Evolutionary conservation across 2,113 vertebrate species (phyloP).

Genomic region (Pampusana beccarii): DNA sequence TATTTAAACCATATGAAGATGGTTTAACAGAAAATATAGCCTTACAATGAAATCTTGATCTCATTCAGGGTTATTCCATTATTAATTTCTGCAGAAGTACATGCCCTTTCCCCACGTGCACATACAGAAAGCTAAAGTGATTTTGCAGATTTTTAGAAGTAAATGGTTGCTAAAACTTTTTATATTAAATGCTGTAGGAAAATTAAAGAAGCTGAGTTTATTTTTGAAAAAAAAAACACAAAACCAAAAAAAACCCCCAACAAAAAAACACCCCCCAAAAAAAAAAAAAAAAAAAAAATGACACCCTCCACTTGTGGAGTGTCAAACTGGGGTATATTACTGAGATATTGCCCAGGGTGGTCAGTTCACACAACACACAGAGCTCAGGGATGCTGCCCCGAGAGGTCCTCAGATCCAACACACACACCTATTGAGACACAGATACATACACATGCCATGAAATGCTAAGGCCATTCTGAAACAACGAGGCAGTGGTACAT

Average conservation of each 20-base stretch:
- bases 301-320: not conserved
- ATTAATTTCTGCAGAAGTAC: not conserved
- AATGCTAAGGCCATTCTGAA: not conserved
- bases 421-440: not conserved
- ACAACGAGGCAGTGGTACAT: not conserved
- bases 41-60: not conserved
- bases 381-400: not conserved
- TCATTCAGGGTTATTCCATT: not conserved
- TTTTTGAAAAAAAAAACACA: not conserved
- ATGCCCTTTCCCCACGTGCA: not conserved
- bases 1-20: not conserved
- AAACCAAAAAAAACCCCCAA: too few relatives aligned
- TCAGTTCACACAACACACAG: not conserved
- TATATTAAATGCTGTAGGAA: not conserved
- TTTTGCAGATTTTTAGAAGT: not conserved
- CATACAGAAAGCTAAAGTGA: not conserved
- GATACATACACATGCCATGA: not conserved
- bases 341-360: not conserved
- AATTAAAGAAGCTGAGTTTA: not conserved
- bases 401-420: not conserved
- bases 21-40: not conserved
- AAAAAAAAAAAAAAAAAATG: too few relatives aligned
- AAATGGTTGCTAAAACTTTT: not conserved
- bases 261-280: too few relatives aligned
- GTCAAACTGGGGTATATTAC: not conserved